Evolutionary conservation across 2,113 vertebrate genomes (phyloP), one percentile per base, ranked within the genome.

Genomic region (Sturnus vulgaris): DNA sequence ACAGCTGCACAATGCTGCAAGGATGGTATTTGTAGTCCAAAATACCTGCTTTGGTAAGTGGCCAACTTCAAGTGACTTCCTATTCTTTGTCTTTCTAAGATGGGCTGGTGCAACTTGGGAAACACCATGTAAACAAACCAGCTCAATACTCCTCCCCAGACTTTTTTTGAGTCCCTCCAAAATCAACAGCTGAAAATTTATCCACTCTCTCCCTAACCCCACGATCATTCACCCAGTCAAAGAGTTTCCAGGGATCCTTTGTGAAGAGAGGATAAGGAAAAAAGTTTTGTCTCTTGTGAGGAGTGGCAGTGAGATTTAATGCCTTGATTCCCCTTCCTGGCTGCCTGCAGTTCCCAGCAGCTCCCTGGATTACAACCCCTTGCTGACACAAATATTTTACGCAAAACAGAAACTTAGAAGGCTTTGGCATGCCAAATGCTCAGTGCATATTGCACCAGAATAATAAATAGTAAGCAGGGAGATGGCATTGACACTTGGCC

Each of bases 401-500:
- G 66, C 81, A 91, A 90, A 82, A 72, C 27, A 94, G 60, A 57
- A 77, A 79, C 39, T 80, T 49, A 7, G 16, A 82, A 28, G 59
- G 55, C 42, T 92, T 89, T 85, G 33, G 50, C 71, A 70, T 31
- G 59, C 63, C 68, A 69, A 90, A 80, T 85, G 44, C 59, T 94
- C 71, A 15, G 33, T 83, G 60, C 52, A 72, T 83, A 7, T 78
- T 83, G 68, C 79, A 63, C 55, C 76, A 94, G 93, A 93, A 92
- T 94, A 80, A 93, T 93, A 97, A 95, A 94, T 12, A 93, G 39
- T 17, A 55, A 88, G 87, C 71, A 83, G 79, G 78, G 87, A 93
- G 82, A 90, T 50, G 75, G 85, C 93, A 83, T 6, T 91, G 87
- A 94, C 90, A 83, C 76, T 94, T 95, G 94, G 92, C 96, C 94